Percentiles rank a stretch among this genome's conserved stretches.
These are phyloP conservation scores for Steinernema hermaphroditum DNA, from an alignment of 2,888 invertebrate genomes.

Conservation along the genomic window DNA sequence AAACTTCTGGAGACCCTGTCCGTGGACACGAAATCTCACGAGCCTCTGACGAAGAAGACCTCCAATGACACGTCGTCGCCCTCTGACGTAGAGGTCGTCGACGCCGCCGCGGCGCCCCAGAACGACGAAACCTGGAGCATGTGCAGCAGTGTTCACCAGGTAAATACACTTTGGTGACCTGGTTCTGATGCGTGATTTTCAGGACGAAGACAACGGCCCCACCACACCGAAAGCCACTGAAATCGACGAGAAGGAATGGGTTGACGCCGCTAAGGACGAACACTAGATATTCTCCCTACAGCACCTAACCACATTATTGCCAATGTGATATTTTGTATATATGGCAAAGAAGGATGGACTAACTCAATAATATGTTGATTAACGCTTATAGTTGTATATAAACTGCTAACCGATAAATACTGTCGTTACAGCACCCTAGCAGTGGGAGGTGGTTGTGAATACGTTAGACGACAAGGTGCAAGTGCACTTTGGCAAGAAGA, in stretches of 20 bases:
- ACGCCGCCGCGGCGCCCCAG: slow-evolving; percentile 34
- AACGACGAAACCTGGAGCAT: slow-evolving; percentile 49
- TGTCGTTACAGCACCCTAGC: too few species aligned
- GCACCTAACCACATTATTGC: background rate
- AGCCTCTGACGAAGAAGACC: background rate
- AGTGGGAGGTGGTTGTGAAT: too few species aligned
- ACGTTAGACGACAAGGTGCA: too few species aligned
- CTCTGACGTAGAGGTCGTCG: background rate
- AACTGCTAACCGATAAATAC: too few species aligned
- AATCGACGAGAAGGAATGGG: slow-evolving; percentile 11
- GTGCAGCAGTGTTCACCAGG: slow-evolving; percentile 38
- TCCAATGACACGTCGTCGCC: slow-evolving; percentile 8
- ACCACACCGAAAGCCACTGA: background rate
- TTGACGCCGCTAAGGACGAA: slow-evolving; percentile 4
- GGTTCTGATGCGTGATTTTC: background rate
- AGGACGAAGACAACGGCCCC: slow-evolving; percentile 4
- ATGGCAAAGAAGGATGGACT: background rate
- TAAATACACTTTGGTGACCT: background rate
- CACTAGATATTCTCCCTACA: background rate
- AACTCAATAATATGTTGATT: too few species aligned
- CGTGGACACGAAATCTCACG: slow-evolving; percentile 39
- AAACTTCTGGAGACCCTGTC: slow-evolving; percentile 42
- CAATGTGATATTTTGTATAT: slow-evolving; percentile 17
- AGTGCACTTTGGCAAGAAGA: too few species aligned
- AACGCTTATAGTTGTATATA: too few species aligned